Percentiles rank a stretch among this genome's conserved stretches.
phyloP scores from a whole-genome alignment of 2,888 invertebrate species.

The Drosophila pseudotakahashii region DNA sequence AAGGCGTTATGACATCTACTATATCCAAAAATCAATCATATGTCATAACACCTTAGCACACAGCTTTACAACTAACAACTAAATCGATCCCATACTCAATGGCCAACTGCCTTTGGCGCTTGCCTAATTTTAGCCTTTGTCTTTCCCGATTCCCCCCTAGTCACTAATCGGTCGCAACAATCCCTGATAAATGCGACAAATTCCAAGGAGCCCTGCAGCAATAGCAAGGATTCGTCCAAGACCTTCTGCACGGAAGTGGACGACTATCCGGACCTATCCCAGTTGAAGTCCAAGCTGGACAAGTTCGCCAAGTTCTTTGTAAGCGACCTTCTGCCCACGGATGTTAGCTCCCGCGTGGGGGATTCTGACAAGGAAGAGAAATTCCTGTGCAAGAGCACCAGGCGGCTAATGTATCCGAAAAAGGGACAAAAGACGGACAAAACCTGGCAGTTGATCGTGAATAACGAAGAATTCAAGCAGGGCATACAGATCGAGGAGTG shows the following conservation, averaged over 20 bases:
- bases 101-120: constrained; percentile 48
- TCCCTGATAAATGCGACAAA: background rate
- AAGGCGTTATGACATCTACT: too few relatives aligned
- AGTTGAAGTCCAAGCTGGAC: constrained; percentile 76
- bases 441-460: constrained; percentile 89
- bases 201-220: too few relatives aligned
- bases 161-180: constrained; percentile 17
- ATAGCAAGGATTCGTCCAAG: constrained; percentile 62
- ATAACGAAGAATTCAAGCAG: constrained; percentile 88
- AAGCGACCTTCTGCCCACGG: constrained; percentile 83
- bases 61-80: constrained; percentile 55
- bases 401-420: constrained; percentile 86
- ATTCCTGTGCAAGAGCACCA: constrained; percentile 84
- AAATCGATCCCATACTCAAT: constrained; percentile 51
- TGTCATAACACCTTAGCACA: too few relatives aligned
- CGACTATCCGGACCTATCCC: constrained; percentile 83
- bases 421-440: constrained; percentile 86
- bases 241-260: constrained; percentile 85
- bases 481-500: constrained; percentile 91
- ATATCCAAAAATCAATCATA: too few relatives aligned
- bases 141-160: constrained; percentile 59
- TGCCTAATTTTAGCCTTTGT: constrained; percentile 67
- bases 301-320: constrained; percentile 80
- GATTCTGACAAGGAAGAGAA: constrained; percentile 76
- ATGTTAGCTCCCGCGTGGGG: constrained; percentile 85